Evolutionary conservation across 2,113 vertebrate species (phyloP).

Genomic region (Larimichthys polyactis): DNA sequence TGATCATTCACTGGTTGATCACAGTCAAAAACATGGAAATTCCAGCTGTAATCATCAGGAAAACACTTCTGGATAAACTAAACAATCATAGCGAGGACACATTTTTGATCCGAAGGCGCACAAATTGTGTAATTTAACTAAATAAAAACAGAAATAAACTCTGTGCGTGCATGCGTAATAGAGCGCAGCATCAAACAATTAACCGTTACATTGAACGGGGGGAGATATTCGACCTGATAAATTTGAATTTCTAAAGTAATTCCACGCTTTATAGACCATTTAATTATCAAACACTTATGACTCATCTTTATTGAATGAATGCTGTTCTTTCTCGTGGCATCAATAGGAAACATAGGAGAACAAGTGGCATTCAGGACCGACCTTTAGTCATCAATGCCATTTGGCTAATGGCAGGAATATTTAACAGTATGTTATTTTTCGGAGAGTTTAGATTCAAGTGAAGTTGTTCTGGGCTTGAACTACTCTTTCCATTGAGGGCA

Average conservation of each 20-base stretch:
- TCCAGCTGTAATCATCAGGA: constrained; percentile 40
- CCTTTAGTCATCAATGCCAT: constrained; percentile 4
- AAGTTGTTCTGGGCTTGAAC: background rate
- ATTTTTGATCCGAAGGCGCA: constrained; percentile 63
- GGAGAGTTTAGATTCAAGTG: background rate
- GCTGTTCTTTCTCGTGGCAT: background rate
- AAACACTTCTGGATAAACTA: constrained; percentile 41
- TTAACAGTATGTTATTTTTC: background rate
- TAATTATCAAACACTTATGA: constrained; percentile 34
- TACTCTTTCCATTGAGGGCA: background rate
- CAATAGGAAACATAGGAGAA: background rate
- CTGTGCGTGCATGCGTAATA: constrained; percentile 62
- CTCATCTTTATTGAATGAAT: constrained; percentile 26
- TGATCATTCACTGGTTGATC: constrained; percentile 37
- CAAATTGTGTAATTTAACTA: constrained; percentile 69
- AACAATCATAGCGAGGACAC: constrained; percentile 61
- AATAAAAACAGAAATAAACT: constrained; percentile 43
- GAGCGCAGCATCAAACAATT: constrained; percentile 63
- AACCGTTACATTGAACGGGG: constrained; percentile 53
- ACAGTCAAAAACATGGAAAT: background rate
- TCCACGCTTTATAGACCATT: constrained; percentile 27
- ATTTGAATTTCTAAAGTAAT: constrained; percentile 42
- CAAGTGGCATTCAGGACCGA: background rate
- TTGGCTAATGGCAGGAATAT: background rate
- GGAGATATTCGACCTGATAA: constrained; percentile 51